Evolutionary conservation across 2,113 vertebrate species (phyloP).

Genomic region (Larimichthys crocea): DNA sequence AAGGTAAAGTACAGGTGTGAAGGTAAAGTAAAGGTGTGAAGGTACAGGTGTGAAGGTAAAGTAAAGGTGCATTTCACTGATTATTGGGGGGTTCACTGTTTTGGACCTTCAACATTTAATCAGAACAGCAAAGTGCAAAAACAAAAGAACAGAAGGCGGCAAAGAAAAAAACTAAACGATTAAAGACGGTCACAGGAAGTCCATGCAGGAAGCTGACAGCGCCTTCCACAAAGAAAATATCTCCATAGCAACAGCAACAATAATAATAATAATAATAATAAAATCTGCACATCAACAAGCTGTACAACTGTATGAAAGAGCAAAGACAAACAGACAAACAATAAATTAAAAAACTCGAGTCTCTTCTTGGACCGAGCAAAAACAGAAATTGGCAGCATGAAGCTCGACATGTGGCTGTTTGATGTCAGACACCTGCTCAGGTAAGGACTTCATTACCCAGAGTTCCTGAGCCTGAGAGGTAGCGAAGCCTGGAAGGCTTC

Average conservation of each 20-base stretch:
- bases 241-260: conserved; percentile 29
- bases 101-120: neutral
- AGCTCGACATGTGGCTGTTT: conserved; percentile 4
- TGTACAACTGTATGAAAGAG: conserved; percentile 29
- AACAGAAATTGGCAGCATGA: conserved; percentile 19
- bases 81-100: neutral
- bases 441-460: conserved; percentile 44
- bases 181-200: conserved; percentile 45
- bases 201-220: conserved; percentile 58
- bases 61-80: conserved; percentile 69
- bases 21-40: neutral
- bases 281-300: conserved; percentile 54
- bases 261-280: conserved; percentile 6
- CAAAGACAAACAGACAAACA: conserved; percentile 18
- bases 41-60: conserved; percentile 9
- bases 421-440: conserved; percentile 16
- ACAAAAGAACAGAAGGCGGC: conserved; percentile 35
- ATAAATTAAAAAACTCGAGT: conserved; percentile 7
- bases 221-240: conserved; percentile 37
- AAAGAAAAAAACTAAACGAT: conserved; percentile 16
- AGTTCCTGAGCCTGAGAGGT: conserved; percentile 13
- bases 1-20: no score
- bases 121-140: conserved; percentile 73
- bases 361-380: neutral
- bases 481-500: conserved; percentile 3